phyloP scores from a whole-genome alignment of 2,113 vertebrate genomes.

The Sialia sialis region DNA sequence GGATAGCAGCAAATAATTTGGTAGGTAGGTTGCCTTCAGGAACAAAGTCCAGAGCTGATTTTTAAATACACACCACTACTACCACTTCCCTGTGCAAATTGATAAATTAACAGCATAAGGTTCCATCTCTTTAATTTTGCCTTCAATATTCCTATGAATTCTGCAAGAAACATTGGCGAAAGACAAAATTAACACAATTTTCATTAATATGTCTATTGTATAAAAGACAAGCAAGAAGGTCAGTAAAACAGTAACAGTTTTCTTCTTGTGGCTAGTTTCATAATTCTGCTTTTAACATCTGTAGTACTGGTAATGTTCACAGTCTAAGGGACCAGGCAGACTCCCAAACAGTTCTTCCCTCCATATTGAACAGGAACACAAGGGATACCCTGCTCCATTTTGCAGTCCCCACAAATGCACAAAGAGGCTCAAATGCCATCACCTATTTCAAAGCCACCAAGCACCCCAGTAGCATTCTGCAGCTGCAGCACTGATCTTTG shows the following conservation, averaged over 20 bases:
- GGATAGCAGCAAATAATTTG: not conserved
- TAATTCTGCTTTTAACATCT: not conserved
- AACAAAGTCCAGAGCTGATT: not conserved
- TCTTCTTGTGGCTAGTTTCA: not conserved
- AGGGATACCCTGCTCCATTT: not conserved
- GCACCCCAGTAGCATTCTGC: not conserved
- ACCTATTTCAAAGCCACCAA: not conserved
- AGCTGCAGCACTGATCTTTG: not conserved
- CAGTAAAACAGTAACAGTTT: not conserved
- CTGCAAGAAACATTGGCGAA: not conserved
- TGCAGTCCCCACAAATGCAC: not conserved
- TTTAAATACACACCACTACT: not conserved
- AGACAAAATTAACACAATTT: not conserved
- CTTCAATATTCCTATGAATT: not conserved
- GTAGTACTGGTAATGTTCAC: not conserved
- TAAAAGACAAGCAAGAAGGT: not conserved
- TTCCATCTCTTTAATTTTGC: not conserved
- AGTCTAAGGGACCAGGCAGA: not conserved
- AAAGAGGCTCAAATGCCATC: not conserved
- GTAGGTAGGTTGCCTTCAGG: not conserved
- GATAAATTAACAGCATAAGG: not conserved
- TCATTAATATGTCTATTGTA: not conserved
- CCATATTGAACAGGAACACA: not conserved
- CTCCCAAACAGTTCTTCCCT: not conserved
- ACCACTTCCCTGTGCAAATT: not conserved